phyloP scores from a whole-genome alignment of 2,888 invertebrate species.

The Antheraea assamensis region DNA sequence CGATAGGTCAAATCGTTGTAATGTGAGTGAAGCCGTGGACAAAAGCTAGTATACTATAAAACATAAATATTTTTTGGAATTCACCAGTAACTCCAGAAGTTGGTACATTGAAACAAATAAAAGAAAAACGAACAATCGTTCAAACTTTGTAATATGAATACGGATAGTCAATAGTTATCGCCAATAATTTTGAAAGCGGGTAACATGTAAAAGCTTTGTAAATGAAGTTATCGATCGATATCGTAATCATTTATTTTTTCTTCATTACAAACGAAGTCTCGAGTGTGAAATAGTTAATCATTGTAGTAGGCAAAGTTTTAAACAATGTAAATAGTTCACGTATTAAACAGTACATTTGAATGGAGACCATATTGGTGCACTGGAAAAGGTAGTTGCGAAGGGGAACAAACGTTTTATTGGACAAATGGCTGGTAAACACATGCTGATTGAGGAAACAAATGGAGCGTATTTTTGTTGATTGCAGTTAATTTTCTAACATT shows the following conservation, averaged over 20 bases:
- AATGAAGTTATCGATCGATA: background rate
- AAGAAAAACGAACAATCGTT: too few relatives aligned
- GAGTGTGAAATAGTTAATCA: background rate
- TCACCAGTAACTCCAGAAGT: too few relatives aligned
- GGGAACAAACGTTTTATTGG: slow-evolving; percentile 6
- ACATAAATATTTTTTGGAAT: too few relatives aligned
- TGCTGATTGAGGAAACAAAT: background rate
- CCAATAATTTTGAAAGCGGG: too few relatives aligned
- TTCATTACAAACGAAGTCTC: background rate
- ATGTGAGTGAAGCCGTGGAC: too few relatives aligned
- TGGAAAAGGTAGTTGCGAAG: background rate
- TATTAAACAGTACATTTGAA: background rate
- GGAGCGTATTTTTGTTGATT: slow-evolving; percentile 2
- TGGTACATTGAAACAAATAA: too few relatives aligned
- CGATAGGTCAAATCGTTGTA: too few relatives aligned
- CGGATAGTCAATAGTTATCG: too few relatives aligned
- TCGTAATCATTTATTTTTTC: background rate
- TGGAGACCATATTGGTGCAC: background rate
- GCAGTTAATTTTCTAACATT: background rate
- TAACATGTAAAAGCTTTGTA: background rate
- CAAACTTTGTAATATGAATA: too few relatives aligned
- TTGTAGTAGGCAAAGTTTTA: background rate
- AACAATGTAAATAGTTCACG: too few relatives aligned
- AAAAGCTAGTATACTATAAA: too few relatives aligned
- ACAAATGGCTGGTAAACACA: slow-evolving; percentile 1